Evolutionary conservation across 2,113 vertebrate species (phyloP), one percentile per base, ranked within the genome.

Genomic region (Calypte anna): DNA sequence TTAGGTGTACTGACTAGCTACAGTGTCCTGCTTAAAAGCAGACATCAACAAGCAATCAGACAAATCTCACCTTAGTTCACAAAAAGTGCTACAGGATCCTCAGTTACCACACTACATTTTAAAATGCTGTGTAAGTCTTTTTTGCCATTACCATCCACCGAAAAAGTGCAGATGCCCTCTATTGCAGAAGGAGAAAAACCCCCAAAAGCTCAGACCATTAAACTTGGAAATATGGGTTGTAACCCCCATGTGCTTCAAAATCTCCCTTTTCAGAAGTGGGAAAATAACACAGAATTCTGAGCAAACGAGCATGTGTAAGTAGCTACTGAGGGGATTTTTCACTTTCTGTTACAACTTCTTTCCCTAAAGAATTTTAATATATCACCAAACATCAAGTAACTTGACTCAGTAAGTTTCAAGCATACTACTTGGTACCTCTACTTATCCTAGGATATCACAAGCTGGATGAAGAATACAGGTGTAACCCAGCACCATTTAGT

Each of bases 91-190:
- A 50, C 0, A 6, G 64, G 57, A 77, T 80, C 73, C 64, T 83
- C 68, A 74, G 61, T 77, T 50, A 68, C 48, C 72, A 33, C 23
- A 70, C 79, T 13, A 28, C 9, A 7, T 51, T 66, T 76, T 54
- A 38, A 20, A 74, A 11, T 5, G 23, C 4, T 33, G 54, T 8
- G 5, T 54, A 62, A 85, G 43, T 48, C 3, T 2, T 20, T 66
- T 84, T 83, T 80, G 57, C 63, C 86, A 48, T 27, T 61, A 88
- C 46, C 78, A 59, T 63, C 48, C 74, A 75, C 25, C 63, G 77
- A 91, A 70, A 94, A 96, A 82, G 57, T 88, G 68, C 76, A 80
- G 61, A 94, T 88, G 61, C 69, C 88, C 33, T 84, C 81, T 61
- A 64, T 5, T 0, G 4, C 61, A 86, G 90, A 88, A 94, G 36